Evolutionary conservation across 53 echinoderm and acorn worm genomes (phyloP).

Genomic region (Stichopus horrens): DNA sequence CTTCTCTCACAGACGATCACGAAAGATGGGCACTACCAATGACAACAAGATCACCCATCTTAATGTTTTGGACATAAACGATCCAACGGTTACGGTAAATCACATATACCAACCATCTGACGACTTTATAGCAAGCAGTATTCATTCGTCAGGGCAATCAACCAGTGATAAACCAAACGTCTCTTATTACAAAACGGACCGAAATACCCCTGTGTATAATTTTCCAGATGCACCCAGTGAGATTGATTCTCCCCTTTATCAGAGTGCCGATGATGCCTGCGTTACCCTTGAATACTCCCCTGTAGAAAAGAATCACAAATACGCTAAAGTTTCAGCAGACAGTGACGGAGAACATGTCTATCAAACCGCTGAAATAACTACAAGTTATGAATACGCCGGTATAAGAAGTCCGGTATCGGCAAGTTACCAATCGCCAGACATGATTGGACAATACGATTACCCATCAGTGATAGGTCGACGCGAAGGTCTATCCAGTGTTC

Average conservation of each 20-base stretch:
- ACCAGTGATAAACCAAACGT: too few relatives aligned
- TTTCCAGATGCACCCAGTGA: not conserved
- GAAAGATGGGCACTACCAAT: not conserved
- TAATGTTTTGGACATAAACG: not conserved
- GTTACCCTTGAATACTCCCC: too few relatives aligned
- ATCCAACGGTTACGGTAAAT: constrained; percentile 17
- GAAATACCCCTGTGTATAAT: not conserved
- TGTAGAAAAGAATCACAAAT: not conserved
- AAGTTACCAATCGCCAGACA: not conserved
- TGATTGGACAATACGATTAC: not conserved
- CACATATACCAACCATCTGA: constrained; percentile 12
- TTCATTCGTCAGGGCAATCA: not conserved
- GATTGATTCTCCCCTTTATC: not conserved
- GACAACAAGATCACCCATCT: not conserved
- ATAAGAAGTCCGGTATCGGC: not conserved
- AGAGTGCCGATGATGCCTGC: not conserved
- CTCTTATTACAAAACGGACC: not conserved
- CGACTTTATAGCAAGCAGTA: not conserved
- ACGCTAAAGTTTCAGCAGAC: not conserved
- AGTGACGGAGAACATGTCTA: not conserved
- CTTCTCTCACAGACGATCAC: not conserved
- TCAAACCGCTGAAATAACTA: not conserved
- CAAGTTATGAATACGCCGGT: not conserved
- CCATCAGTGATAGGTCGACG: not conserved
- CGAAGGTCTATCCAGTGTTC: not conserved